A percentile compares a stretch with the other conserved stretches of the same genome.
Evolutionary conservation across 2,888 invertebrate genomes (phyloP).

Genomic region (Cerastoderma edule): DNA sequence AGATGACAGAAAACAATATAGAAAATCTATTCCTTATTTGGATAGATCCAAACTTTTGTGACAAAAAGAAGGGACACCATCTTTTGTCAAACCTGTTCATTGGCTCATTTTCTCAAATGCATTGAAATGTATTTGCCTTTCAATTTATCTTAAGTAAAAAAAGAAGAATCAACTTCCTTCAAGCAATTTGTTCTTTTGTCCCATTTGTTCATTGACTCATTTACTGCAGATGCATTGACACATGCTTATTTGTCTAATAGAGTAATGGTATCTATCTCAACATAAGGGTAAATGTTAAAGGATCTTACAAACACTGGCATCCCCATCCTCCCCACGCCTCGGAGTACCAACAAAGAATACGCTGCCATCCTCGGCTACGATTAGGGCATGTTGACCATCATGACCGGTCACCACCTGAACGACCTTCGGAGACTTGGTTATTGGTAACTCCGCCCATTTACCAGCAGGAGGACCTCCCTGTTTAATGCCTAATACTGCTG

Average conservation of each 20-base stretch:
- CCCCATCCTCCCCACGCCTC: constrained; percentile 96
- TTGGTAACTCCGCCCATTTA: constrained; percentile 85
- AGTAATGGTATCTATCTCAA: too few species aligned
- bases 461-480: constrained; percentile 82
- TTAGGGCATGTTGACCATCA: constrained; percentile 95
- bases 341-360: constrained; percentile 95
- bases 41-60: too few species aligned
- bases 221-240: too few species aligned
- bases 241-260: too few species aligned
- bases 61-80: too few species aligned
- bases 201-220: too few species aligned
- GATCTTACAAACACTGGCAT: constrained; percentile 86
- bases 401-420: constrained; percentile 94
- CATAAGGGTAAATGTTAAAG: background rate
- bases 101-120: too few species aligned
- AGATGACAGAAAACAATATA: too few species aligned
- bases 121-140: background rate
- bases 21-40: too few species aligned
- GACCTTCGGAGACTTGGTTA: constrained; percentile 90
- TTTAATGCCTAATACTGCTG: constrained; percentile 93
- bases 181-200: background rate
- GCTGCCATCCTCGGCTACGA: constrained; percentile 96
- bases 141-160: background rate
- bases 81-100: too few species aligned
- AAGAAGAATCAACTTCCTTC: background rate